A percentile compares a stretch with the other conserved stretches of the same genome.
Evolutionary conservation across 2,888 invertebrate species (phyloP).

Genomic region (Notodromas monacha): DNA sequence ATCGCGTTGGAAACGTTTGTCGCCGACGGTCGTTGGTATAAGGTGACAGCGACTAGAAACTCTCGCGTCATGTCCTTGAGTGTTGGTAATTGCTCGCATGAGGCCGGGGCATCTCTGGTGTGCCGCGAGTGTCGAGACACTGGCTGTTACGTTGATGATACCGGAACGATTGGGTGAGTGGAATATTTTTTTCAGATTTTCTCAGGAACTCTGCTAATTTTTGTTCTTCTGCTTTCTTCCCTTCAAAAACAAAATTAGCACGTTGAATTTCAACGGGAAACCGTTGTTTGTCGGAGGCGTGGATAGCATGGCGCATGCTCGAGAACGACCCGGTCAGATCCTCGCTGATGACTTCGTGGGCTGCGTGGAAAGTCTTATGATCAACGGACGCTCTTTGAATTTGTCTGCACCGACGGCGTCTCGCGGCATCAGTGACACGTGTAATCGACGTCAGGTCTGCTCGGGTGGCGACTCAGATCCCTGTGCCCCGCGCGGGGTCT

Average conservation of each 20-base stretch:
- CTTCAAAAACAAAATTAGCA: constrained; percentile 21
- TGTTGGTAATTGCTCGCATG: constrained; percentile 40
- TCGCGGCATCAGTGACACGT: constrained; percentile 36
- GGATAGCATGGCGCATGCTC: constrained; percentile 43
- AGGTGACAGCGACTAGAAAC: constrained; percentile 60
- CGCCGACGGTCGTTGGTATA: constrained; percentile 63
- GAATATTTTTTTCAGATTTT: too few species aligned
- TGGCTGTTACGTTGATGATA: constrained; percentile 47
- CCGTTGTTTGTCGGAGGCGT: constrained; percentile 56
- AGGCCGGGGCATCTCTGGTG: constrained; percentile 51
- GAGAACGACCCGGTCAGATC: constrained; percentile 61
- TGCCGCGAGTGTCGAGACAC: constrained; percentile 53
- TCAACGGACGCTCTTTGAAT: constrained; percentile 53
- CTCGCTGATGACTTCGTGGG: constrained; percentile 74
- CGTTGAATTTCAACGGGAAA: constrained; percentile 62
- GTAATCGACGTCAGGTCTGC: constrained; percentile 24
- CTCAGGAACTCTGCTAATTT: neutral
- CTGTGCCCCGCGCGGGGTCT: constrained; percentile 31
- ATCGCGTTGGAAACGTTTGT: constrained; percentile 33
- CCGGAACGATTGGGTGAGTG: constrained; percentile 55
- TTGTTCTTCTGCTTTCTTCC: constrained; percentile 5
- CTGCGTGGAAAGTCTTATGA: constrained; percentile 58
- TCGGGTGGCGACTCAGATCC: constrained; percentile 14
- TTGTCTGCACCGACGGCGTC: constrained; percentile 39
- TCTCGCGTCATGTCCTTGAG: constrained; percentile 56